Evolutionary conservation across 2,113 vertebrate species (phyloP).

Genomic region (Scartelaos histophorus): DNA sequence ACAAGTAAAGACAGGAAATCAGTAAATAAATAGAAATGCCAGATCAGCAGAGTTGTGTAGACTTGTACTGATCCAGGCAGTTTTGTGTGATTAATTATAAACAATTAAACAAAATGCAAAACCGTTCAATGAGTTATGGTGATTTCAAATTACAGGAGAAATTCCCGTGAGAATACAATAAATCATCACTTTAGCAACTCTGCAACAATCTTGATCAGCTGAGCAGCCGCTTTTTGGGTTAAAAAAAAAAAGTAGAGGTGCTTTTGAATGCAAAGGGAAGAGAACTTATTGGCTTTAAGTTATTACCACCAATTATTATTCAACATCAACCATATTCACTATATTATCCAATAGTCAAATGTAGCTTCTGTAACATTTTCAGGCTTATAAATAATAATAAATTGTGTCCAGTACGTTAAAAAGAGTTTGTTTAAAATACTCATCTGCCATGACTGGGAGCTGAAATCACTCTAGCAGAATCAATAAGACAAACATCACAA

Average conservation of each 20-base stretch:
- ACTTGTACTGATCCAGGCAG: slow-evolving; percentile 1
- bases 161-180: background rate
- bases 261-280: too few species aligned
- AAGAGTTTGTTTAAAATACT: background rate
- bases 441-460: background rate
- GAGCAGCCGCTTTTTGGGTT: background rate
- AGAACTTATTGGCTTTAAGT: too few species aligned
- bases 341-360: too few species aligned
- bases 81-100: slow-evolving; percentile 16
- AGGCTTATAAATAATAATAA: too few species aligned
- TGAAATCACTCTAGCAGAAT: background rate
- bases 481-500: background rate
- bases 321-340: too few species aligned
- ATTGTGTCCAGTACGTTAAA: too few species aligned
- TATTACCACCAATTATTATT: too few species aligned
- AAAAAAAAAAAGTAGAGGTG: background rate
- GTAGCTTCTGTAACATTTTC: too few species aligned
- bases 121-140: background rate
- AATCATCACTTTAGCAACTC: background rate
- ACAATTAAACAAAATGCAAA: background rate
- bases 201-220: background rate
- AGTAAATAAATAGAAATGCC: slow-evolving; percentile 29
- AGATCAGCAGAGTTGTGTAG: slow-evolving; percentile 31
- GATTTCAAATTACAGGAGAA: background rate
- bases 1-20: slow-evolving; percentile 36